A percentile compares a stretch with the other conserved stretches of the same genome.
Conservation (phyloP, 2,888 invertebrate genomes). For the Chorisops tibialis region DNA sequence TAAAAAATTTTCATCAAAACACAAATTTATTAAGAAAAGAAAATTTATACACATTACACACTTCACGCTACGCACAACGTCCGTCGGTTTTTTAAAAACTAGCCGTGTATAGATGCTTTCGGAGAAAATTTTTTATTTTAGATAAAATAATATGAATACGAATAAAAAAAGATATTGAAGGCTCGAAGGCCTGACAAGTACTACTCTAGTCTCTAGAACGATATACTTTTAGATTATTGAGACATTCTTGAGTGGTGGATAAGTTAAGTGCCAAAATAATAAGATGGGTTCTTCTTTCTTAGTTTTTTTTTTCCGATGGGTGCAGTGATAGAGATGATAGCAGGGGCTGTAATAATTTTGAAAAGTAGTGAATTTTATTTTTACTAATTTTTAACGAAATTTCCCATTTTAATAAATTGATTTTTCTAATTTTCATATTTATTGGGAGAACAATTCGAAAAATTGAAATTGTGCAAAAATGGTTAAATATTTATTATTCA, state of each 20-base stretch:
- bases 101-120: neutral
- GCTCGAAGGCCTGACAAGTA: constrained; percentile 33
- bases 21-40: neutral
- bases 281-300: neutral
- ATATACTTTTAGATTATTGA: constrained; percentile 3
- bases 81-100: neutral
- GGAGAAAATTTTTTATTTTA: neutral
- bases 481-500: too few relatives aligned
- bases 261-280: constrained; percentile 16
- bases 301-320: constrained; percentile 1
- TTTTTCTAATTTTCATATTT: too few relatives aligned
- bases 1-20: neutral
- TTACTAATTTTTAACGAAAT: too few relatives aligned
- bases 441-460: neutral
- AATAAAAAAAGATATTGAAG: constrained; percentile 24
- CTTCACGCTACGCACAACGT: neutral
- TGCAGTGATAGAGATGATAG: constrained; percentile 6
- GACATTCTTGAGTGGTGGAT: constrained; percentile 17
- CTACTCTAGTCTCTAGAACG: constrained; percentile 24
- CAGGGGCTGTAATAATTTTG: neutral
- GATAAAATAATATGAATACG: constrained; percentile 3
- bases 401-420: too few relatives aligned
- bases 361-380: neutral
- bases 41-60: neutral
- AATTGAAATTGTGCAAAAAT: neutral